Evolutionary conservation across 2,888 invertebrate species (phyloP).

Genomic region (Leptopilina drosophilae): DNA sequence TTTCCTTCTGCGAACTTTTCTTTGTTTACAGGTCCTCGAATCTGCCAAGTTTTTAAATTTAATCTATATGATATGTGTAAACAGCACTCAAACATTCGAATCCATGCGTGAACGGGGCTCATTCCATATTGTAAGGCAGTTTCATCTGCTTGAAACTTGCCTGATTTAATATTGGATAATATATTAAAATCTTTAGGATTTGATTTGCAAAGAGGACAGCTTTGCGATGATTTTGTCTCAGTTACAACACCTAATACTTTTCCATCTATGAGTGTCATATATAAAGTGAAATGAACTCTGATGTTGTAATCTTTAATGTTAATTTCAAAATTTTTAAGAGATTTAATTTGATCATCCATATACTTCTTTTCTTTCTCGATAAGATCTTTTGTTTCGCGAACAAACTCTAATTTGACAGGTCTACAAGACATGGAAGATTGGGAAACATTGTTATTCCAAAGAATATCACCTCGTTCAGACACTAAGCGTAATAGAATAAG

Average conservation of each 20-base stretch:
- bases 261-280: constrained; percentile 16
- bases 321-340: constrained; percentile 21
- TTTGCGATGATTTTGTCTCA: constrained; percentile 19
- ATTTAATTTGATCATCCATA: constrained; percentile 37
- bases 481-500: neutral
- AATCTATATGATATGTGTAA: constrained; percentile 40
- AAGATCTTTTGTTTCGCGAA: constrained; percentile 36
- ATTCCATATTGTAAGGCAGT: constrained; percentile 26
- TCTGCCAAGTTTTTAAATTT: constrained; percentile 25
- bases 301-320: constrained; percentile 24
- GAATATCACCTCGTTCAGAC: constrained; percentile 5
- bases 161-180: constrained; percentile 30
- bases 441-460: constrained; percentile 37
- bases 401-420: constrained; percentile 36
- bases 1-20: constrained; percentile 36
- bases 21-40: constrained; percentile 31
- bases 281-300: constrained; percentile 25
- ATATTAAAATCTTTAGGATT: constrained; percentile 39
- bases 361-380: constrained; percentile 31
- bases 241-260: constrained; percentile 36
- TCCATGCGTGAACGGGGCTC: constrained; percentile 38
- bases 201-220: constrained; percentile 22
- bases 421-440: constrained; percentile 37
- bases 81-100: constrained; percentile 32
- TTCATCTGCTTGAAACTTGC: constrained; percentile 21